Evolutionary conservation across 2,888 invertebrate species (phyloP).

Genomic region (Meloe dianella): DNA sequence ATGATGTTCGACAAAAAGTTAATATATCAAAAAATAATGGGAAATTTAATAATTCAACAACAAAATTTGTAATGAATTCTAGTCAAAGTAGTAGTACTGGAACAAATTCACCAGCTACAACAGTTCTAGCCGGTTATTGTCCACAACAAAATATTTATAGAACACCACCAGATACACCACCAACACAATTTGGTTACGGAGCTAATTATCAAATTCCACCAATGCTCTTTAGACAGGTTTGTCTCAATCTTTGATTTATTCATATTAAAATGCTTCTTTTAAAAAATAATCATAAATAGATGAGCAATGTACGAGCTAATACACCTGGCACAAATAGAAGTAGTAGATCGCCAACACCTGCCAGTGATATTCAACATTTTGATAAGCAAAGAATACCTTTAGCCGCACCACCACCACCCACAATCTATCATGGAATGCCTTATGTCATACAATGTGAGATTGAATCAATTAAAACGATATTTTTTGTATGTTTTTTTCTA

Average conservation of each 20-base stretch:
- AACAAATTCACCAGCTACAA: constrained; percentile 57
- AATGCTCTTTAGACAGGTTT: constrained; percentile 53
- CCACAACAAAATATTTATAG: constrained; percentile 46
- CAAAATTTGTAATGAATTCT: constrained; percentile 47
- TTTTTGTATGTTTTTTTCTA: constrained; percentile 20
- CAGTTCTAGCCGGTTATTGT: constrained; percentile 54
- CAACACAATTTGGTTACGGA: constrained; percentile 47
- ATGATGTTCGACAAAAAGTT: constrained; percentile 36
- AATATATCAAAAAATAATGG: constrained; percentile 39
- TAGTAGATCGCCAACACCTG: constrained; percentile 59
- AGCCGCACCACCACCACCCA: constrained; percentile 38
- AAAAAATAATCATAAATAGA: constrained; percentile 26
- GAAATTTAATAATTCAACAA: constrained; percentile 38
- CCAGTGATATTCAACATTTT: constrained; percentile 50
- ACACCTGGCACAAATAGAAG: constrained; percentile 51
- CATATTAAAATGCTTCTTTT: neutral
- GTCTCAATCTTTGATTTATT: constrained; percentile 17
- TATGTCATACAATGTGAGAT: constrained; percentile 54
- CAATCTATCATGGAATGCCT: constrained; percentile 56
- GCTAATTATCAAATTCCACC: constrained; percentile 48
- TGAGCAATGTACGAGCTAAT: constrained; percentile 42
- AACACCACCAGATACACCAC: constrained; percentile 56
- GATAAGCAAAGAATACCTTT: constrained; percentile 49
- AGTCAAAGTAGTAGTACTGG: constrained; percentile 57
- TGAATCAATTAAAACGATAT: neutral